These are phyloP conservation scores for Chrosomus eos DNA, from an alignment of 2,797 vertebrate genomes.

Conservation along the genomic window DNA sequence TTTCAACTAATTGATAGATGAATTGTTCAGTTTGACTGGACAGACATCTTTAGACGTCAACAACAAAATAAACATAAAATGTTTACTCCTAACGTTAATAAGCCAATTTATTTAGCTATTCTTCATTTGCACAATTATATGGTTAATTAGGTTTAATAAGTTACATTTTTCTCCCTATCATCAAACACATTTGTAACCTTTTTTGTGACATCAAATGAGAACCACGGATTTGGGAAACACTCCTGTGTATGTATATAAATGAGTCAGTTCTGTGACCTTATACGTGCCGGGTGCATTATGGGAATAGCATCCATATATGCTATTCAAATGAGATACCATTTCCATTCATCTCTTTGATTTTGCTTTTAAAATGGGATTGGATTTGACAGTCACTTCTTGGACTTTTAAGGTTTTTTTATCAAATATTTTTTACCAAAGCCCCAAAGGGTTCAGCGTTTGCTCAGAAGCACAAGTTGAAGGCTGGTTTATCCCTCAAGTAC, in stretches of 20 bases:
- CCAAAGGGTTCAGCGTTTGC: constrained; percentile 60
- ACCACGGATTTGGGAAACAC: background rate
- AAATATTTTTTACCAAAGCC: background rate
- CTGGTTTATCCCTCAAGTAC: constrained; percentile 60
- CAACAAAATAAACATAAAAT: background rate
- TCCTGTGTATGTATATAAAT: background rate
- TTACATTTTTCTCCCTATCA: background rate
- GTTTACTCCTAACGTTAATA: background rate
- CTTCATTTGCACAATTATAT: background rate
- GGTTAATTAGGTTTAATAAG: too few relatives aligned
- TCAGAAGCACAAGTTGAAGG: constrained; percentile 49
- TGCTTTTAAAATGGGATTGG: background rate
- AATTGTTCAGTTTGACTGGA: background rate
- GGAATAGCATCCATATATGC: background rate
- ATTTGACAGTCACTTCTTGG: background rate
- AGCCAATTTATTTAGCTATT: background rate
- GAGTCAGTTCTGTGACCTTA: background rate
- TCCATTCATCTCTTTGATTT: background rate
- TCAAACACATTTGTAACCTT: background rate
- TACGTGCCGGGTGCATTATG: background rate
- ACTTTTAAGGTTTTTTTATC: background rate
- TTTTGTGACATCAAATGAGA: background rate
- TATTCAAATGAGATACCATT: background rate
- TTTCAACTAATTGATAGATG: background rate
- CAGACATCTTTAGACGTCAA: background rate